A percentile compares a stretch with the other conserved stretches of the same genome.
phyloP scores from a whole-genome alignment of 2,797 vertebrate genomes.

The Enteromius mattozi region DNA sequence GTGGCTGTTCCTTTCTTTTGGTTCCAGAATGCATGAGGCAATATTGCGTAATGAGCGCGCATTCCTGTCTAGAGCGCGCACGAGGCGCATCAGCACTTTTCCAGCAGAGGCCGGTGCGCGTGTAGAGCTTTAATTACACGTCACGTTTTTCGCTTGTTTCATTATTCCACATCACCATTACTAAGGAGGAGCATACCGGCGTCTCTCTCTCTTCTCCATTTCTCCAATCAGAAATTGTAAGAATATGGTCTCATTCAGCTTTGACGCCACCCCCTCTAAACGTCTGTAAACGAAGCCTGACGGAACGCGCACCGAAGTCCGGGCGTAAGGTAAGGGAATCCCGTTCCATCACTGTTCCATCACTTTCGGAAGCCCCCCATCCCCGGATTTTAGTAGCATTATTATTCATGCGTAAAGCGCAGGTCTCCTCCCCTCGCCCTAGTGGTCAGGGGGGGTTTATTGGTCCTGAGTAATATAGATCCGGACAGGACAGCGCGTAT shows the following conservation, averaged over 20 bases:
- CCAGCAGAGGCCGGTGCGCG: background rate
- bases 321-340: slow-evolving; percentile 34
- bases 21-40: slow-evolving; percentile 61
- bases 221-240: slow-evolving; percentile 25
- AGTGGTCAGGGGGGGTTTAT: slow-evolving; percentile 61
- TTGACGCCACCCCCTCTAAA: slow-evolving; percentile 6
- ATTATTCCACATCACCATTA: background rate
- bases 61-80: slow-evolving; percentile 19
- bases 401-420: slow-evolving; percentile 46
- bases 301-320: background rate
- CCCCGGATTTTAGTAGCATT: slow-evolving; percentile 5
- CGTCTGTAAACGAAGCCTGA: background rate
- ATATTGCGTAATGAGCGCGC: slow-evolving; percentile 66
- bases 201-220: background rate
- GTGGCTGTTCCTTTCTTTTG: background rate
- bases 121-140: background rate
- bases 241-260: background rate
- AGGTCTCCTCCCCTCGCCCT: slow-evolving; percentile 47
- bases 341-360: background rate
- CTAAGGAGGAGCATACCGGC: background rate
- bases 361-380: background rate
- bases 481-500: background rate
- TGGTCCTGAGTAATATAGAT: slow-evolving; percentile 59
- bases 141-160: background rate
- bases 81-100: slow-evolving; percentile 65